phyloP scores from a whole-genome alignment of 2,888 invertebrate genomes.

The Hetaerina titia region DNA sequence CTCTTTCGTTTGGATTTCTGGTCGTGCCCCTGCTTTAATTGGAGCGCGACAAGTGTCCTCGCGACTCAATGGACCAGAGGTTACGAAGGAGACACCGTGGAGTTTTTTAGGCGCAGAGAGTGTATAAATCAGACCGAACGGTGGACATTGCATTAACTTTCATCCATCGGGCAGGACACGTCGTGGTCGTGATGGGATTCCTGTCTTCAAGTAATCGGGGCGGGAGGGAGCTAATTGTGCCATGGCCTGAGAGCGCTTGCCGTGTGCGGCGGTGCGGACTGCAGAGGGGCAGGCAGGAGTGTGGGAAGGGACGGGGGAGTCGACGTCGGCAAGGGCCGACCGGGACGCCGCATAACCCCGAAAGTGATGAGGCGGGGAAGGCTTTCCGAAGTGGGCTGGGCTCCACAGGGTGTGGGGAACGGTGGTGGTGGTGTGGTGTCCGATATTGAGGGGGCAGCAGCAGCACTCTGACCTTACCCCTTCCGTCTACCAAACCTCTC shows the following conservation, averaged over 20 bases:
- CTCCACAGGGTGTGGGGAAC: not conserved
- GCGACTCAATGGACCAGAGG: no score
- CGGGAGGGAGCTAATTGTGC: constrained; percentile 24
- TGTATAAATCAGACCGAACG: not conserved
- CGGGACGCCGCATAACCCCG: not conserved
- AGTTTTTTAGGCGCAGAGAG: not conserved
- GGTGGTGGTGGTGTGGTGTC: not conserved
- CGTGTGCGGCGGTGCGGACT: not conserved
- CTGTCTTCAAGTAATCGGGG: not conserved
- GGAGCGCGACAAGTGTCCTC: no score
- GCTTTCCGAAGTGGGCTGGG: not conserved
- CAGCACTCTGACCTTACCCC: not conserved
- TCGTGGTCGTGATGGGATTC: not conserved
- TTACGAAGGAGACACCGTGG: not conserved
- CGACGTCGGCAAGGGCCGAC: not conserved
- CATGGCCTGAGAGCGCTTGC: not conserved
- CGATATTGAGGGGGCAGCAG: not conserved
- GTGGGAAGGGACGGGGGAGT: not conserved
- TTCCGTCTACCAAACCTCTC: not conserved
- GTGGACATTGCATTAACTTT: not conserved
- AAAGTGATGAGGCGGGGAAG: not conserved
- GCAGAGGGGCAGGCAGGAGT: not conserved
- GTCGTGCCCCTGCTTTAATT: no score
- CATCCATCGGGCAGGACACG: not conserved
- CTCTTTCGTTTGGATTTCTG: no score